Evolutionary conservation across 2,888 invertebrate species (phyloP), one percentile per base, ranked within the genome.

Genomic region (Pecten maximus): DNA sequence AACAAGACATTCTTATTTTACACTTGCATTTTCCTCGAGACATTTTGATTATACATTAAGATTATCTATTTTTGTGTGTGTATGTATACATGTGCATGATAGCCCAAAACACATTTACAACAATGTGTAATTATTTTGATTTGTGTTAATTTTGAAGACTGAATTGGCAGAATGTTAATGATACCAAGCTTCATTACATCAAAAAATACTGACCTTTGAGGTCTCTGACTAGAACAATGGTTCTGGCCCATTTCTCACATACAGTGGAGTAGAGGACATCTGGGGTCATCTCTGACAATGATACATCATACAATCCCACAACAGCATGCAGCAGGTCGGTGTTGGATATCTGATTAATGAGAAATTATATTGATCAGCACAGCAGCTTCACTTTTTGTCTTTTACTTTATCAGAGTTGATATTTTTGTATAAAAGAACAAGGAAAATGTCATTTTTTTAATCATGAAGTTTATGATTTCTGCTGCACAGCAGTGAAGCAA

Each of bases 281-380:
- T n/a, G 96, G 95, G 0, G 96, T 96, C 96, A 96, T 96, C 91
- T 96, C 96, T 60, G 96, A 95, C 88, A 97, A 95, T 19, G 96
- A 96, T 3, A 96, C 96, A 94, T 96, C 96, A 94, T 97, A 97
- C 87, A 97, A 93, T 3, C 96, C 97, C 87, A 96, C 96, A 10
- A 97, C 96, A 50, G 97, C 96, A 95, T 97, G 97, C n/a, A 97
- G 94, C 50, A 97, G 92, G 87, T 97, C 96, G 88, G 93, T 93
- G 91, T 96, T 96, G 6, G 96, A 95, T 86, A 96, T 94, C 95
- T 96, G 91, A 35, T 93, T 23, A 91, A 88, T 87, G 87, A 87
- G 23, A 74, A 50, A 90, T 87, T 0, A 60, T 48, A 87, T 87
- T 44, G 4, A 4, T 44, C 44, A 44, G 4, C 44, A 44, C 44